Evolutionary conservation across 1,140 invertebrate genomes (phyloP).

Genomic region (Plutomurus gul): DNA sequence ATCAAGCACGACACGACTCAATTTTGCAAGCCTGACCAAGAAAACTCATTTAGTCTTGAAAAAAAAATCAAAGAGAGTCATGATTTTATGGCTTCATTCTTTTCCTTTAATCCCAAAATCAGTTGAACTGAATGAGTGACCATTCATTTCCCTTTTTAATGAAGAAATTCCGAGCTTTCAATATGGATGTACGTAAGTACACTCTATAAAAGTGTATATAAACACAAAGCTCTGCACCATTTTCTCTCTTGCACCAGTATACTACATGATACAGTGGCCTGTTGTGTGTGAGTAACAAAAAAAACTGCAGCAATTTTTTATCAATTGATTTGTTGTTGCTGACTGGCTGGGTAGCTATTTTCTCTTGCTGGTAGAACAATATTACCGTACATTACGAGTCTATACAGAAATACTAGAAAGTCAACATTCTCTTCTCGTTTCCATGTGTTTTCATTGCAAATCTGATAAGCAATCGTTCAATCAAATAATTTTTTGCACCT

Average conservation of each 20-base stretch:
- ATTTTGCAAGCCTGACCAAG: background rate
- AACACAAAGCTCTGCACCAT: no score
- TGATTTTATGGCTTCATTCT: background rate
- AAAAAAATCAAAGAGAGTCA: background rate
- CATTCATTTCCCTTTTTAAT: slow-evolving; percentile 11
- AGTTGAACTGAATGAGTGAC: background rate
- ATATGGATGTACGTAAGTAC: background rate
- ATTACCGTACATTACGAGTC: no score
- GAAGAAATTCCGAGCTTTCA: background rate
- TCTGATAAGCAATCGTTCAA: slow-evolving; percentile 1
- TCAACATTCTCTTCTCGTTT: background rate
- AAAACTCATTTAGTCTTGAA: background rate
- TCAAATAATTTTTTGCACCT: slow-evolving; percentile 21
- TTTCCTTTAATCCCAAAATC: background rate
- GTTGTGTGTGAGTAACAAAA: no score
- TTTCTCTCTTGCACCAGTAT: no score
- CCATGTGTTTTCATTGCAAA: background rate
- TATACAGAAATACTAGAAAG: no score
- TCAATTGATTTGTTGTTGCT: no score
- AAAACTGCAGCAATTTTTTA: no score
- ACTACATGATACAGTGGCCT: no score
- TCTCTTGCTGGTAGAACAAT: no score
- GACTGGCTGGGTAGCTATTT: no score
- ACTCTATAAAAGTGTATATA: no score
- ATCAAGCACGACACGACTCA: slow-evolving; percentile 22